Base-by-base conservation (phyloP, 2,113 vertebrate genomes). In the Terrapene triunguis region DNA sequence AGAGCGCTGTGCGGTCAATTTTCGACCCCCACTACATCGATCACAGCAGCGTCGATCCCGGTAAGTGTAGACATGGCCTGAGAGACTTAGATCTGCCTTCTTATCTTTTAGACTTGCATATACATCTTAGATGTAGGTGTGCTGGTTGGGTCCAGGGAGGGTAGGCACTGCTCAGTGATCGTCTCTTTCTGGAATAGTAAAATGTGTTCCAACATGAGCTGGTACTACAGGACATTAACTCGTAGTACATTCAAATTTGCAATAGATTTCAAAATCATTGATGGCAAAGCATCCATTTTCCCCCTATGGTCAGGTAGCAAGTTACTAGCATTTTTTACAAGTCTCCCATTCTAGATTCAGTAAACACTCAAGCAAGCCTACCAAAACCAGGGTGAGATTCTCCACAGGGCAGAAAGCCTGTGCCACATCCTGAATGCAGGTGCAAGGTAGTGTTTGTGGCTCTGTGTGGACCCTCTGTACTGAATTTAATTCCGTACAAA, bases 71-170 rank as follows among this genome's bases (percentile, higher is more conserved):
- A 54, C 21, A 3, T 22, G 21, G 53, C 53, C 53, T 54, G 53
- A 55, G 92, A 47, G 44, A 47, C 8, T 47, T 21, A 74, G 17
- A 74, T n/a, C 17, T 21, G 65, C 65, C 35, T 65, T 25, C n/a
- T 35, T 1, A 0, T 0, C 65, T 91, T 6, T 0, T 13, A 2
- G 17, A n/a, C 0, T 90, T 44, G 11, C 82, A 90, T 76, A 82
- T 93, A 2, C 8, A 3, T 48, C 42, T 80, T 92, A 59, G 16
- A 25, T 2, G 3, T n/a, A 44, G 21, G 62, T 92, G 42, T 72
- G 50, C 74, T 82, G 72, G n/a, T 82, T 44, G 1, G 14, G 44
- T 72, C n/a, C 2, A 0, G 22, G 90, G 42, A 13, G 0, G 13
- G 47, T 83, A 87, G 74, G 82, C 87, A 50, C 21, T 0, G 5